Conservation (phyloP, 2,797 vertebrate species). For the Sebastes steindachneri region DNA sequence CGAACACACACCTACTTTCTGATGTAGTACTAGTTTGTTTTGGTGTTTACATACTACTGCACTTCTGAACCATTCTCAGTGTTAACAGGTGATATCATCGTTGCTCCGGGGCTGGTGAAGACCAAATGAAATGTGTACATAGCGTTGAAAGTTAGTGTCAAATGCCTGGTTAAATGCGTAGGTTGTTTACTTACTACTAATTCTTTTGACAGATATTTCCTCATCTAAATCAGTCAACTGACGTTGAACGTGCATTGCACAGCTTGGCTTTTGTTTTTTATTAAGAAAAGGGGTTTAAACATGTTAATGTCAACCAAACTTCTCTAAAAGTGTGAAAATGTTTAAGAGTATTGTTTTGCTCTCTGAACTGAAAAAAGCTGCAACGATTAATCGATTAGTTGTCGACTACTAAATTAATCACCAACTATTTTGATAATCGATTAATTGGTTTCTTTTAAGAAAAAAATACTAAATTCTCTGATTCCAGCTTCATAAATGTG, state of each 20-base stretch:
- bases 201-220: neutral
- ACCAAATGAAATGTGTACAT: neutral
- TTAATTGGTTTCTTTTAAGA: too few relatives aligned
- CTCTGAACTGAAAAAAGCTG: too few relatives aligned
- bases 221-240: neutral
- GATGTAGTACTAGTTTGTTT: neutral
- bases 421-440: too few relatives aligned
- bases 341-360: too few relatives aligned
- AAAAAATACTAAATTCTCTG: too few relatives aligned
- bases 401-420: too few relatives aligned
- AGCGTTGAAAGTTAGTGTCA: neutral
- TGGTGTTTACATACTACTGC: neutral
- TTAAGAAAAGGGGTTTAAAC: too few relatives aligned
- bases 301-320: fast-evolving
- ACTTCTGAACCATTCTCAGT: neutral
- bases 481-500: too few relatives aligned
- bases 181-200: neutral
- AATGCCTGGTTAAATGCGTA: neutral
- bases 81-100: neutral
- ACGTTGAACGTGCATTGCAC: neutral
- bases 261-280: too few relatives aligned
- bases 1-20: neutral
- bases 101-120: neutral
- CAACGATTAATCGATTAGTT: too few relatives aligned
- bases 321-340: too few relatives aligned